Conservation (phyloP, 2,113 vertebrate genomes). For the Vulpes lagopus region DNA sequence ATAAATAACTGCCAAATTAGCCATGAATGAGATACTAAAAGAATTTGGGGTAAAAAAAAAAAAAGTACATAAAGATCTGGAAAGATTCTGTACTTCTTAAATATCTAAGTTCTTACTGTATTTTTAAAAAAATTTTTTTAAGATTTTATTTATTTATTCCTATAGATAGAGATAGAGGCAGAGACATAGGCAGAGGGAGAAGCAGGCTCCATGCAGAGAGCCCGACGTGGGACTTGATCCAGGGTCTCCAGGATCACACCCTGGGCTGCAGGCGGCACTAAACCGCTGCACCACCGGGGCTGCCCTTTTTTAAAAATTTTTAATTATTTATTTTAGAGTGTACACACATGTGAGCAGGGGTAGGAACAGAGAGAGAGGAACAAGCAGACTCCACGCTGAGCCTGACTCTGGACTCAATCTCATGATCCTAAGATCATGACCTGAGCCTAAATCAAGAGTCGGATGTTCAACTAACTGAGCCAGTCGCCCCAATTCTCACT, state of each 20-base stretch:
- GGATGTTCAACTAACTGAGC: background rate
- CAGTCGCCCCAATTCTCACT: background rate
- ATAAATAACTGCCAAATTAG: background rate
- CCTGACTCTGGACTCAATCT: background rate
- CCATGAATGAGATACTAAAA: background rate
- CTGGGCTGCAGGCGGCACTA: too few relatives aligned
- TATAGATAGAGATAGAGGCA: too few relatives aligned
- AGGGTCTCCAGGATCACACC: too few relatives aligned
- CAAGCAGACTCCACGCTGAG: background rate
- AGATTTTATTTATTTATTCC: background rate
- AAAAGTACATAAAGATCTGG: background rate
- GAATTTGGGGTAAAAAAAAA: background rate
- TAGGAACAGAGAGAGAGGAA: background rate
- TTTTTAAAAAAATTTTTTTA: background rate
- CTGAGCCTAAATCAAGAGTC: background rate
- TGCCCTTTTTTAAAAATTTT: too few relatives aligned
- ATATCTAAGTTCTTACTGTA: background rate
- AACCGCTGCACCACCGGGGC: too few relatives aligned
- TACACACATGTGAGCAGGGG: accelerated
- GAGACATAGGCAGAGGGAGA: too few relatives aligned
- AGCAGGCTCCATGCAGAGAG: too few relatives aligned
- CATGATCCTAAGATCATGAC: background rate
- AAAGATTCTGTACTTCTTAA: background rate
- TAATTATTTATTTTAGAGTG: background rate
- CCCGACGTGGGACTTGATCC: too few relatives aligned